These are phyloP conservation scores for Hedychridium roseum DNA, from an alignment of 2,888 invertebrate genomes.

Conservation along the genomic window DNA sequence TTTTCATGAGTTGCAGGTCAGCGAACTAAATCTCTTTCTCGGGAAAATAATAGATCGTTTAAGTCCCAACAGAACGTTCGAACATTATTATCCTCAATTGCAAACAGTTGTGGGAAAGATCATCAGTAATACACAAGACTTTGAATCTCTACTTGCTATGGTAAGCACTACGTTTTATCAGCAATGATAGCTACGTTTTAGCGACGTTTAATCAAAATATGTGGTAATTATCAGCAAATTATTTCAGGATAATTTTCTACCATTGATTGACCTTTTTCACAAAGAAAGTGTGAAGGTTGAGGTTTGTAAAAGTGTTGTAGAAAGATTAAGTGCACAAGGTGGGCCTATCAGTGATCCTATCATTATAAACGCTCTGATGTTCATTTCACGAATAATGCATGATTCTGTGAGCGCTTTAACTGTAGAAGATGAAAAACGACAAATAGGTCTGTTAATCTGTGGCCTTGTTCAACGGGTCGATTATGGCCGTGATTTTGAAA, in stretches of 20 bases:
- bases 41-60: constrained; percentile 88
- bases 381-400: constrained; percentile 87
- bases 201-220: neutral
- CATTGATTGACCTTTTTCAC: constrained; percentile 88
- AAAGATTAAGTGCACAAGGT: constrained; percentile 66
- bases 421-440: constrained; percentile 90
- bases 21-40: constrained; percentile 84
- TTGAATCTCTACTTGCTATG: constrained; percentile 83
- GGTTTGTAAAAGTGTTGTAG: constrained; percentile 83
- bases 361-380: constrained; percentile 87
- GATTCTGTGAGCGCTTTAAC: constrained; percentile 93
- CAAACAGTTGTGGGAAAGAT: constrained; percentile 80
- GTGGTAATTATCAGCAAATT: constrained; percentile 7
- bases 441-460: constrained; percentile 84
- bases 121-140: constrained; percentile 78
- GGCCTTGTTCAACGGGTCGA: constrained; percentile 81
- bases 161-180: too few species aligned
- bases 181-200: neutral
- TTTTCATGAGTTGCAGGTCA: constrained; percentile 75
- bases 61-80: constrained; percentile 75
- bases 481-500: constrained; percentile 87
- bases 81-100: constrained; percentile 81
- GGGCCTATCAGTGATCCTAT: constrained; percentile 81
- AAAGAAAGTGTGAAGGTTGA: constrained; percentile 83
- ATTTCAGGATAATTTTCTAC: constrained; percentile 86